phyloP scores from a whole-genome alignment of 1,140 invertebrate species.

The Cotesia glomerata region DNA sequence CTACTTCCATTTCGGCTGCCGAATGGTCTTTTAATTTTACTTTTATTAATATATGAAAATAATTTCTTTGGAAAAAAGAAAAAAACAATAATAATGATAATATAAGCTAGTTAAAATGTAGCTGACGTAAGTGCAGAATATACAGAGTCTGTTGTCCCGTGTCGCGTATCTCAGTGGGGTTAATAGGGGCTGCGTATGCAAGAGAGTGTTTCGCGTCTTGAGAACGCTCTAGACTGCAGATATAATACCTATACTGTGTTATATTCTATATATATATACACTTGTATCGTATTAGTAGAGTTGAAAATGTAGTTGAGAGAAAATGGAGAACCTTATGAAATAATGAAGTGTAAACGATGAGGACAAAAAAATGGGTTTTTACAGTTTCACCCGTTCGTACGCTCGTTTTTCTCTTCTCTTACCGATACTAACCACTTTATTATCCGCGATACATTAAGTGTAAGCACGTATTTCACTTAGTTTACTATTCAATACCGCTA shows the following conservation, averaged over 20 bases:
- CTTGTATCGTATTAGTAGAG: neutral
- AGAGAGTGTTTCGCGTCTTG: conserved; percentile 11
- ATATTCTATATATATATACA: too few relatives aligned
- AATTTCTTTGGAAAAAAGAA: too few relatives aligned
- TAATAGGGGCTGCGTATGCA: conserved; percentile 28
- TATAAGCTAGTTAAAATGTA: neutral
- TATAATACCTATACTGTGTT: conserved; percentile 8
- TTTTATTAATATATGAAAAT: too few relatives aligned
- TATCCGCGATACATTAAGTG: conserved; percentile 28
- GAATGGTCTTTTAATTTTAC: too few relatives aligned
- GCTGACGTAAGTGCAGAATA: too few relatives aligned
- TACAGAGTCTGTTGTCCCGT: too few relatives aligned
- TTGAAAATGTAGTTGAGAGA: too few relatives aligned
- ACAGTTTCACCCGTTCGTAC: neutral
- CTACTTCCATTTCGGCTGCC: too few relatives aligned
- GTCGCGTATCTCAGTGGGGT: neutral
- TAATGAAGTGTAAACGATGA: conserved; percentile 53
- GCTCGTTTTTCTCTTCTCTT: neutral
- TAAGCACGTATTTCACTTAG: neutral
- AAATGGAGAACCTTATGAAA: conserved; percentile 30
- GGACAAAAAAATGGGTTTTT: conserved; percentile 46
- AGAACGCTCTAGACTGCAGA: too few relatives aligned
- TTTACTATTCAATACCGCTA: too few relatives aligned
- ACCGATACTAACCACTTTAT: conserved; percentile 44
- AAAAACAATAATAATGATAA: too few relatives aligned